Conservation (phyloP, 1,140 invertebrate species). For the Xylocopa sonorina region DNA sequence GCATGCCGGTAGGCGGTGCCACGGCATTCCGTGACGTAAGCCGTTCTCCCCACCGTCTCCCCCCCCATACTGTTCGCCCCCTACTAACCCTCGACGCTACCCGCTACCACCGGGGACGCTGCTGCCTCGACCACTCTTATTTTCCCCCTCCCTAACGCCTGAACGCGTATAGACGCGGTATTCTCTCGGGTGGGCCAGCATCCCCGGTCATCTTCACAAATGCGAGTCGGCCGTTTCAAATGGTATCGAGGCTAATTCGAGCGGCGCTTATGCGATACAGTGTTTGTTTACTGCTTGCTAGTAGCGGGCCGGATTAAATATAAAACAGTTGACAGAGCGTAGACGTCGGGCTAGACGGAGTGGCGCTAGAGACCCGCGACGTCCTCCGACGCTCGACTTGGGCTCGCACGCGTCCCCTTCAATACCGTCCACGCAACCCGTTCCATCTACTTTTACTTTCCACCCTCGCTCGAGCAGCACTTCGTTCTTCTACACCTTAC, state of each 20-base stretch:
- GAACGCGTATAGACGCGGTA: conserved; percentile 31
- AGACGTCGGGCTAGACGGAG: conserved; percentile 79
- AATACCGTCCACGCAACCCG: background rate
- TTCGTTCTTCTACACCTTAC: too few species aligned
- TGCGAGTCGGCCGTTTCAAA: conserved; percentile 79
- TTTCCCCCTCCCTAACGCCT: conserved; percentile 14
- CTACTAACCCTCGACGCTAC: conserved; percentile 7
- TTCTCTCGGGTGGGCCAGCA: conserved; percentile 75
- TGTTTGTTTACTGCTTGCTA: conserved; percentile 82
- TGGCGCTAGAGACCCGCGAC: conserved; percentile 73
- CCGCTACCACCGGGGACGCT: background rate
- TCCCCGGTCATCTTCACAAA: conserved; percentile 81
- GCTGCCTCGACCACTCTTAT: background rate
- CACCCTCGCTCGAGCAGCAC: too few species aligned
- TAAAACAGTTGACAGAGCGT: conserved; percentile 79
- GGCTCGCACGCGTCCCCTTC: background rate
- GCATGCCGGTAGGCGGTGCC: conserved; percentile 78
- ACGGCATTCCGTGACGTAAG: conserved; percentile 67
- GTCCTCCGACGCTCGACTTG: conserved; percentile 54
- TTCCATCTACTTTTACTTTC: conserved; percentile 2
- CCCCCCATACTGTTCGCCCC: conserved; percentile 47
- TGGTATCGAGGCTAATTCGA: conserved; percentile 82
- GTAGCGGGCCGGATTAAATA: conserved; percentile 81
- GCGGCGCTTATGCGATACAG: conserved; percentile 79
- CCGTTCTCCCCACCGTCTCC: conserved; percentile 60